Conservation (phyloP, 2,113 vertebrate genomes). For the Gymnobelideus leadbeateri region DNA sequence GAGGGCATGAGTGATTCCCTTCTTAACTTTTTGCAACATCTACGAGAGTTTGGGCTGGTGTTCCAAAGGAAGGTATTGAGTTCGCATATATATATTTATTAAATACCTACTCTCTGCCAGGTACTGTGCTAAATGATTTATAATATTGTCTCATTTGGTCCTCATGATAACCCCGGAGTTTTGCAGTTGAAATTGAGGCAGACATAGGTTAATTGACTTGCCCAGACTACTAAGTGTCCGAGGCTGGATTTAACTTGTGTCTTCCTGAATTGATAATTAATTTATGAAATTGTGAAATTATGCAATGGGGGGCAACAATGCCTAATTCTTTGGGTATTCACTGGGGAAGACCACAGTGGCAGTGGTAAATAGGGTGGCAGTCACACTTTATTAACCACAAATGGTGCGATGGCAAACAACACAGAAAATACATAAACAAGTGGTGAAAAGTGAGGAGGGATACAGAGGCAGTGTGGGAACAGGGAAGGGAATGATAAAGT, state of each 20-base stretch:
- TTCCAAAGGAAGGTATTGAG: conserved; percentile 93
- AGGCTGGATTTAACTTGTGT: not conserved
- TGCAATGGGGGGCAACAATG: not conserved
- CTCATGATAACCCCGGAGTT: not conserved
- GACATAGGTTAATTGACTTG: not conserved
- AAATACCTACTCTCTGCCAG: not conserved
- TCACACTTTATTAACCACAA: not conserved
- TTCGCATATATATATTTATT: not conserved
- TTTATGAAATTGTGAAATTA: not conserved
- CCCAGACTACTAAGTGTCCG: not conserved
- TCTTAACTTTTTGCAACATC: conserved; percentile 93
- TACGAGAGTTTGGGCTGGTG: conserved; percentile 94
- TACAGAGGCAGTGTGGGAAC: not conserved
- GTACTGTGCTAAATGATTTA: not conserved
- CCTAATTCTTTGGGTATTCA: not conserved
- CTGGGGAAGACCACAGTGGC: not conserved
- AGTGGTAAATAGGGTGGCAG: not conserved
- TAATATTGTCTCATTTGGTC: not conserved
- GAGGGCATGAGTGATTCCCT: conserved; percentile 97
- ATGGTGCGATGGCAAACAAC: not conserved
- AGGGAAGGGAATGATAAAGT: not conserved
- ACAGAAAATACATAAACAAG: not conserved
- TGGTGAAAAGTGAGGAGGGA: not conserved
- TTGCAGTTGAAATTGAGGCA: not conserved
- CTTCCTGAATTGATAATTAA: not conserved